Percentiles rank a stretch among this genome's conserved stretches.
phyloP scores from a whole-genome alignment of 1,140 invertebrate genomes.

The Pomacea maculata region DNA sequence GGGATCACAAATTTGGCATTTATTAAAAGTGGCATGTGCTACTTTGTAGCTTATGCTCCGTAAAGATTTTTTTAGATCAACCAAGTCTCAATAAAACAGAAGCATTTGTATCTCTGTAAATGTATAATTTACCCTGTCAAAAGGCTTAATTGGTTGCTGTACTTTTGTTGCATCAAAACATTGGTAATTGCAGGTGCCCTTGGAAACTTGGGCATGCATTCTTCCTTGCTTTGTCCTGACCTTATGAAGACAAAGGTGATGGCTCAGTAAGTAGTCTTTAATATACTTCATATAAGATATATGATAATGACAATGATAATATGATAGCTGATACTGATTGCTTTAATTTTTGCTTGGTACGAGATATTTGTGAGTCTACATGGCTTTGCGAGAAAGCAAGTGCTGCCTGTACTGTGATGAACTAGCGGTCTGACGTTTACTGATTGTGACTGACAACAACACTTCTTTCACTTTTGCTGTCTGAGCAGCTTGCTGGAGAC shows the following conservation, averaged over 20 bases:
- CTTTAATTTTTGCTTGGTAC: background rate
- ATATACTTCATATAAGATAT: too few species aligned
- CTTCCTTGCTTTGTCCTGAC: constrained; percentile 41
- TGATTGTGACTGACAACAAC: background rate
- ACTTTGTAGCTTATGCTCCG: too few species aligned
- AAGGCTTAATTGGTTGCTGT: background rate
- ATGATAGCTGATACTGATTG: too few species aligned
- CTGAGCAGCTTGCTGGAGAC: constrained; percentile 55
- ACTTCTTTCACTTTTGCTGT: background rate
- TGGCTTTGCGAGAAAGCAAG: background rate
- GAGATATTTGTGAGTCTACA: too few species aligned
- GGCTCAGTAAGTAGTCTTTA: constrained; percentile 39
- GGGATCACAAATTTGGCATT: too few species aligned
- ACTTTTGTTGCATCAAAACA: background rate
- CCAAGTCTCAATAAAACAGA: too few species aligned
- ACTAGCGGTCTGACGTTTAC: background rate
- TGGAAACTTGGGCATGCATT: constrained; percentile 58
- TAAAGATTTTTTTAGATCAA: too few species aligned
- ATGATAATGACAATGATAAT: too few species aligned
- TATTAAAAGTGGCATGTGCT: too few species aligned
- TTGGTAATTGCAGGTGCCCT: constrained; percentile 47
- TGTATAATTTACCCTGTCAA: too few species aligned
- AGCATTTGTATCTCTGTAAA: too few species aligned
- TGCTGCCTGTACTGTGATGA: background rate
- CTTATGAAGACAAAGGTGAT: constrained; percentile 51